Base-by-base conservation (phyloP, 2,113 vertebrate genomes). In the Oncorhynchus masou region DNA sequence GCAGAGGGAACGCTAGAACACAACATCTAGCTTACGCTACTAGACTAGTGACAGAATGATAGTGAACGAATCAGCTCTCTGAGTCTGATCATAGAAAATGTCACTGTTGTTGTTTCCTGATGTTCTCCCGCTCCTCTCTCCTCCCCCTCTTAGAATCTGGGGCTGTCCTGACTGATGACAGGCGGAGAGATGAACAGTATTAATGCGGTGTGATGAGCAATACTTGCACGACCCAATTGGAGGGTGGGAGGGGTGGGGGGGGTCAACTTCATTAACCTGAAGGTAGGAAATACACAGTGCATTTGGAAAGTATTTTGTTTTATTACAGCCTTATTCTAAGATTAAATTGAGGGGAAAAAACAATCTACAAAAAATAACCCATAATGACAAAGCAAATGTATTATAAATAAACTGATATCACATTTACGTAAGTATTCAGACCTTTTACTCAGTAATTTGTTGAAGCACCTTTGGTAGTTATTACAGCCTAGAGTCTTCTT, bases 151-250 rank as follows among this genome's bases (percentile, higher is more conserved):
- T 74, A 67, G 67, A 78, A 74, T 79, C 81, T 65, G 71, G 22
- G 77, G 82, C 74, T 24, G 3, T 73, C 80, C 73, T 27, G 7
- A 22, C 70, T 74, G 16, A 79, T 89, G 91, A 89, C 84, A 87
- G 86, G 85, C 79, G 76, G 84, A 11, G 39, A 74, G 80, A 88
- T 92, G 92, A 91, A 92, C 86, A 90, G 85, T 75, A 84, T 92
- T 93, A 89, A 90, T 39, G 62, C 34, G 22, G 59, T 3, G 78
- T 71, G 87, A 91, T 84, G 86, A 88, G 81, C 83, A 86, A 89
- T 88, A 89, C 92, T 90, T 89, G 88, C 79, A 81, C 49, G 79
- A 79, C 70, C 85, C 89, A 76, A 88, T 84, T 84, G 78, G 13
- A 0, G 3, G 78, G n/a, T n/a, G n/a, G n/a, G n/a, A n/a, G 27